A percentile compares a stretch with the other conserved stretches of the same genome.
Conservation (phyloP, 2,888 invertebrate genomes). For the Drosophila engyochracea region DNA sequence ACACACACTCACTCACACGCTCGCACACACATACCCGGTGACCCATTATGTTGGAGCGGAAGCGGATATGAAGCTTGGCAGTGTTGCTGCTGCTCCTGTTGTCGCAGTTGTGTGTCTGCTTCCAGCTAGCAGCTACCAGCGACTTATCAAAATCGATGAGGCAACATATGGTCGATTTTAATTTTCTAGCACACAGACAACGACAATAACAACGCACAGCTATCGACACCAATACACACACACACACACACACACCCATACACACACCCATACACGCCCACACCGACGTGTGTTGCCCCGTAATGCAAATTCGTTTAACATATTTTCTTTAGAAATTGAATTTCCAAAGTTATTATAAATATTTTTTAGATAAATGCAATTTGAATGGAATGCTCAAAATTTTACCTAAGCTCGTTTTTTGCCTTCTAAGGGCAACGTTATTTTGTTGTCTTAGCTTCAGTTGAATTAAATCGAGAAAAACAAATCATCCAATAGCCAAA, state of each 20-base stretch:
- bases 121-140: constrained; percentile 33
- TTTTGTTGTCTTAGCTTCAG: constrained; percentile 6
- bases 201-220: constrained; percentile 32
- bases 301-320: constrained; percentile 72
- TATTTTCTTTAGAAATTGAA: constrained; percentile 80
- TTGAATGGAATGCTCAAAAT: constrained; percentile 63
- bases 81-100: constrained; percentile 21
- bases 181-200: constrained; percentile 62
- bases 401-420: constrained; percentile 48
- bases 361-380: constrained; percentile 74
- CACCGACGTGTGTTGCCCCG: constrained; percentile 7
- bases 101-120: constrained; percentile 33
- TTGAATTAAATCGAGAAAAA: constrained; percentile 10
- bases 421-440: constrained; percentile 12
- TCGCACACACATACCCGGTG: constrained; percentile 43
- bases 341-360: constrained; percentile 79
- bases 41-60: constrained; percentile 74
- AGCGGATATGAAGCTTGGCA: constrained; percentile 75
- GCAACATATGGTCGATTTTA: constrained; percentile 80
- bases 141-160: constrained; percentile 81
- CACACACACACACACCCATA: neutral
- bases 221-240: constrained; percentile 42
- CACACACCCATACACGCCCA: constrained; percentile 15
- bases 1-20: constrained; percentile 2
- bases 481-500: constrained; percentile 45